Conservation (phyloP, 2,888 invertebrate species). For the Xanthia togata region DNA sequence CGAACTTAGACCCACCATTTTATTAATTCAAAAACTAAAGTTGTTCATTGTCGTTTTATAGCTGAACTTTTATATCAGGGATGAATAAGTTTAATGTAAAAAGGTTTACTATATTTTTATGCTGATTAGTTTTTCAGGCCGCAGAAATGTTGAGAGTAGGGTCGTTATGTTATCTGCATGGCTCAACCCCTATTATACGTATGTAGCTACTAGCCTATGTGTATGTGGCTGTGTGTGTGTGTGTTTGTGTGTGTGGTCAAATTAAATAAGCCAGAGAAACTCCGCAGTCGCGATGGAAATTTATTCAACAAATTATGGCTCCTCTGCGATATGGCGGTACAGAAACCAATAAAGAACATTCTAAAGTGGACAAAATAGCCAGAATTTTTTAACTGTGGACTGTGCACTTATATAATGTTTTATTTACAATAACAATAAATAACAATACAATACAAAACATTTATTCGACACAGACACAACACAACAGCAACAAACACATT, state of each 20-base stretch:
- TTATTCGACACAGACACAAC: too few relatives aligned
- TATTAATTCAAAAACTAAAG: conserved; percentile 28
- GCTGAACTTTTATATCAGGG: conserved; percentile 19
- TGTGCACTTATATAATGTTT: too few relatives aligned
- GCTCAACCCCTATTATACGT: too few relatives aligned
- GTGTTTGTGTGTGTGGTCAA: too few relatives aligned
- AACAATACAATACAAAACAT: too few relatives aligned
- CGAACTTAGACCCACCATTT: conserved; percentile 7
- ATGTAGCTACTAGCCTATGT: neutral
- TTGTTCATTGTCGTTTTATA: conserved; percentile 31
- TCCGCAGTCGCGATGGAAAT: too few relatives aligned
- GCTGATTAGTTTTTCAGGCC: conserved; percentile 31
- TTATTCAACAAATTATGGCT: too few relatives aligned
- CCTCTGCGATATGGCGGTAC: neutral
- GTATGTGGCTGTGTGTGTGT: too few relatives aligned
- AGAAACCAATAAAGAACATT: neutral
- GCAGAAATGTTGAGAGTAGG: neutral
- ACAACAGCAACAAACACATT: too few relatives aligned
- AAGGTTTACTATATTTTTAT: conserved; percentile 39
- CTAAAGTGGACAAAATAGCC: neutral
- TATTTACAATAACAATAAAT: too few relatives aligned
- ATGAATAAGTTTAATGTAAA: conserved; percentile 33
- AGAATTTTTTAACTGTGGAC: neutral
- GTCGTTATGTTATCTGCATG: neutral
- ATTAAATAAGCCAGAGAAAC: too few relatives aligned